Evolutionary conservation across 2,113 vertebrate species (phyloP), one percentile per base, ranked within the genome.

Genomic region (Tor tambroides): DNA sequence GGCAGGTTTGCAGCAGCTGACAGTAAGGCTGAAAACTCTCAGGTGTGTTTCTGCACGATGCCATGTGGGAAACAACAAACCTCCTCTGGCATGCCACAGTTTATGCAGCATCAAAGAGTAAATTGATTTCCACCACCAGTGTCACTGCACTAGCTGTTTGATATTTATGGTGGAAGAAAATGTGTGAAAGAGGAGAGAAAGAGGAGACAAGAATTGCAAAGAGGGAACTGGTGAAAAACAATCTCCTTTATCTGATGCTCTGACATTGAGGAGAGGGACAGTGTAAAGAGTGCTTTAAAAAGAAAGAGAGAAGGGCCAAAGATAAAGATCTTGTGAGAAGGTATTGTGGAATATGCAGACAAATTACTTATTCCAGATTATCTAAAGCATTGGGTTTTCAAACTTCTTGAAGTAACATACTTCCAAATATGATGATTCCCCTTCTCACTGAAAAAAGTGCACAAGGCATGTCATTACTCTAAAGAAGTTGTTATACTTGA

Each of bases 101-200:
- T 91, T 90, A 88, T 82, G 90, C 80, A 85, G 89, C 88, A 89
- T 88, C 89, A 90, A 87, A 81, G 83, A 86, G 80, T 88, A 85
- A 87, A 91, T 84, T 85, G 86, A 91, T 90, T 90, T 88, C 80
- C 84, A 75, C 21, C 67, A 74, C 35, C 77, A 56, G 69, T 84
- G 88, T 84, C 86, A 89, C 43, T 61, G 28, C 35, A 35, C 51
- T 82, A 46, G 71, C 69, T 75, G 76, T 41, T 83, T 87, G 80
- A 89, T 85, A 90, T 89, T 87, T 85, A 80, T 72, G 87, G 80
- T 75, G 41, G 80, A 88, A 43, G 89, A 78, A 67, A 75, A 59
- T 30, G 76, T 67, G 76, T 61, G 30, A 41, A 86, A 54, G 61
- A 14, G 41, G 23, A 75, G 49, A 41, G 41, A 71, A 38, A 76